Evolutionary conservation across 2,113 vertebrate genomes (phyloP).

Genomic region (Phaethon lepturus): DNA sequence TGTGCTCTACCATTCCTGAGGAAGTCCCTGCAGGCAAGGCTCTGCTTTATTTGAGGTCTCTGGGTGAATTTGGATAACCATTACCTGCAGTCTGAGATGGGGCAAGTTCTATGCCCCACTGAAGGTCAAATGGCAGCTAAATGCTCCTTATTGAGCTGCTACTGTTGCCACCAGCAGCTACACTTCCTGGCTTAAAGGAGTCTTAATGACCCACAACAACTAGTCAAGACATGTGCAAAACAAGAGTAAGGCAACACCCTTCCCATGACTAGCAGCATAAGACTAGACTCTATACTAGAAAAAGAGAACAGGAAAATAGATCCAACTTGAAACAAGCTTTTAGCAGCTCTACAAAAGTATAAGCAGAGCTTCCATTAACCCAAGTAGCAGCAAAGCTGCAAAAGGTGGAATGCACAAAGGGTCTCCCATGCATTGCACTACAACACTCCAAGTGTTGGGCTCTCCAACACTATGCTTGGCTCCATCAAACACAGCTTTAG

Average conservation of each 20-base stretch:
- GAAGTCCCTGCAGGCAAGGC: background rate
- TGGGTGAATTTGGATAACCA: background rate
- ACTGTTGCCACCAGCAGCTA: background rate
- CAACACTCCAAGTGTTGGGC: too few species aligned
- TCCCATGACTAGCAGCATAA: background rate
- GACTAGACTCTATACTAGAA: background rate
- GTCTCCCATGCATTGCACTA: background rate
- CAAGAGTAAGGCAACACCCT: background rate
- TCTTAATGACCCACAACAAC: background rate
- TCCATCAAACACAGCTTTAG: background rate
- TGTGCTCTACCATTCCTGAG: background rate
- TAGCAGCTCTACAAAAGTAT: background rate
- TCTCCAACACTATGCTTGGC: background rate
- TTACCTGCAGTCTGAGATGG: background rate
- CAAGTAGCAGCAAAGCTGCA: background rate
- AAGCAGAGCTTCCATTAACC: background rate
- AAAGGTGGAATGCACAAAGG: background rate
- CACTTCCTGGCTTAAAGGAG: background rate
- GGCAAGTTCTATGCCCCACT: background rate
- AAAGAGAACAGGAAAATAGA: background rate
- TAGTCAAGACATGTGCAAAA: background rate
- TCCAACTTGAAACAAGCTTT: background rate
- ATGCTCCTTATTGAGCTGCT: background rate
- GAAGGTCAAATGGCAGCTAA: background rate
- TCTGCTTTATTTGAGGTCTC: background rate